Evolutionary conservation across 2,113 vertebrate species (phyloP).

Genomic region (Notechis scutatus): DNA sequence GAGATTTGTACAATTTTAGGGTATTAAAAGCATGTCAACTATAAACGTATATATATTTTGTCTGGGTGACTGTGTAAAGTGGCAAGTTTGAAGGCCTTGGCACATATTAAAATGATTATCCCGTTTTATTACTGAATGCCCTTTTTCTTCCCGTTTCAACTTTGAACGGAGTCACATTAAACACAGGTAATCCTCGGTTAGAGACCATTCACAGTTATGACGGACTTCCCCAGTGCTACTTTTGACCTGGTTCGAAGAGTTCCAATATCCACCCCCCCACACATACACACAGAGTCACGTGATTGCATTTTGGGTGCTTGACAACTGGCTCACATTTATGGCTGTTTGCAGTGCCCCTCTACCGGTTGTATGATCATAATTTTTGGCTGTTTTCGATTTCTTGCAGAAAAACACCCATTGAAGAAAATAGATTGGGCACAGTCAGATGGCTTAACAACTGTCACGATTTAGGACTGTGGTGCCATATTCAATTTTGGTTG

Average conservation of each 20-base stretch:
- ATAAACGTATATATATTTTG: neutral
- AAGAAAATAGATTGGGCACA: neutral
- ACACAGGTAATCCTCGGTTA: neutral
- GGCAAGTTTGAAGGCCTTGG: neutral
- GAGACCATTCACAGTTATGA: neutral
- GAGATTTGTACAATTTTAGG: constrained; percentile 8
- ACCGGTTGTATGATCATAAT: no score
- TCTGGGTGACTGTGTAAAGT: neutral
- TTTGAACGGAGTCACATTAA: neutral
- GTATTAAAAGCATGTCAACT: neutral
- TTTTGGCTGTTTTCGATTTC: no score
- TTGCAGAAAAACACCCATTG: no score
- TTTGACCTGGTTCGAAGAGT: no score
- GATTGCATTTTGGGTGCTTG: no score
- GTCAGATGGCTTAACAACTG: neutral
- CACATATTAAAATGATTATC: neutral
- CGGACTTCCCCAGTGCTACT: neutral
- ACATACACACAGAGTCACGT: no score
- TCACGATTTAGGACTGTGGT: neutral
- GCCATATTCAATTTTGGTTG: neutral
- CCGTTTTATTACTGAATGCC: neutral
- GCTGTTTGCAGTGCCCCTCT: neutral
- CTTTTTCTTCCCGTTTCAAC: neutral
- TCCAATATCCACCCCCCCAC: no score
- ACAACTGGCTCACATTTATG: no score